A percentile compares a stretch with the other conserved stretches of the same genome.
Evolutionary conservation across 2,797 vertebrate genomes (phyloP).

Genomic region (Champsocephalus gunnari): DNA sequence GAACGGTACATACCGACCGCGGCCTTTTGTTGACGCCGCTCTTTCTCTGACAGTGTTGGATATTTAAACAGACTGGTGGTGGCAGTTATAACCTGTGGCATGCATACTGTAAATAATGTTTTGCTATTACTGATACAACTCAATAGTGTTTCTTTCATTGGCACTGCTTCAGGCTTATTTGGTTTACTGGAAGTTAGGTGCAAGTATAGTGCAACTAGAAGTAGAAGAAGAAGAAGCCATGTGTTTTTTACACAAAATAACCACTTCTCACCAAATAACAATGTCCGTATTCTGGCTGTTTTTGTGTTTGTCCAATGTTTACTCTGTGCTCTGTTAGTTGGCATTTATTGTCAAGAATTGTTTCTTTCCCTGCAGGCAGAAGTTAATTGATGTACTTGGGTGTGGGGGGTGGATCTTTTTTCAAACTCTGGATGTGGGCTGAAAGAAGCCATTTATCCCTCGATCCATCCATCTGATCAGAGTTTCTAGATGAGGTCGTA

Average conservation of each 20-base stretch:
- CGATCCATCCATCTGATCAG: constrained; percentile 17
- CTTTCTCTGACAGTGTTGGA: constrained; percentile 3
- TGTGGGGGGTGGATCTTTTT: constrained; percentile 35
- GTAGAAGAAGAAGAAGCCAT: background rate
- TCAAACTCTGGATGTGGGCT: constrained; percentile 38
- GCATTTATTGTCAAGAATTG: constrained; percentile 30
- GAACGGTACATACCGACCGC: constrained; percentile 35
- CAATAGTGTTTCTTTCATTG: too few species aligned
- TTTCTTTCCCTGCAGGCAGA: constrained; percentile 19
- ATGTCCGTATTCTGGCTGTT: background rate
- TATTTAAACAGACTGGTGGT: constrained; percentile 24
- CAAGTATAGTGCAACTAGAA: background rate
- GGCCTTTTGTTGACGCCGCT: constrained; percentile 44
- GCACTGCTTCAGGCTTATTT: background rate
- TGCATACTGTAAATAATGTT: background rate
- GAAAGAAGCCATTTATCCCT: constrained; percentile 41
- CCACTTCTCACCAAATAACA: background rate
- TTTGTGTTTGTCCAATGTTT: background rate
- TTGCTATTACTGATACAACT: background rate
- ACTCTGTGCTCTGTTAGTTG: constrained; percentile 5
- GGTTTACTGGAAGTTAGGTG: background rate
- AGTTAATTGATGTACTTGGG: constrained; percentile 49
- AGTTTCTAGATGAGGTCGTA: constrained; percentile 49
- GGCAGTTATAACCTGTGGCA: constrained; percentile 6
- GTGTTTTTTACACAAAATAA: background rate